Evolutionary conservation across 2,888 invertebrate species (phyloP), one percentile per base, ranked within the genome.

Genomic region (Drosophila colorata): DNA sequence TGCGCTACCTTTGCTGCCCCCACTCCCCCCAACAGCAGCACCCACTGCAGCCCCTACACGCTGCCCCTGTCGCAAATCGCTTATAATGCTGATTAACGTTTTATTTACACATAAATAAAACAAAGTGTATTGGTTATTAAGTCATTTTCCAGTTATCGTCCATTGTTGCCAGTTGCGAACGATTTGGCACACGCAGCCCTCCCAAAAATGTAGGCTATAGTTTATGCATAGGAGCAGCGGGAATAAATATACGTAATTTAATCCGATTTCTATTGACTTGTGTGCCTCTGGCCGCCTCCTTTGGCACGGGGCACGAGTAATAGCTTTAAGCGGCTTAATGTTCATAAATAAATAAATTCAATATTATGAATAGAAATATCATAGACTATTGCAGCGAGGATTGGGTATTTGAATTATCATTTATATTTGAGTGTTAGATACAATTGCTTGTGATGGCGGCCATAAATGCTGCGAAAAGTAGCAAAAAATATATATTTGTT

Each of bases 1-100:
- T 1, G 13, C 33, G 13, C 4, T 33, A 33, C 33, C 33, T 33
- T 33, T 33, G 4, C 31, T 33, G 18, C 20, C 38, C 18, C 6
- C 28, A 28, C 25, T 28, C 8, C 2, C 25, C 25, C 25, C 25
- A 8, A 28, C 38, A 5, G 3, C n/a, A n/a, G 9, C 33, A 2
- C 33, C 38, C n/a, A 3, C 47, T 0, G 13, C 14, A 8, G 7
- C 8, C 4, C 18, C 4, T 7, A 9, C 2, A 2, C 46, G 13
- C 40, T 7, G 2, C 11, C 13, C 16, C 5, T 18, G 11, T 4
- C 11, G 7, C 25, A 25, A 25, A 41, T n/a, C 56, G 31, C 49
- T 74, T 72, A 69, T 81, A 74, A 72, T 72, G 77, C 69, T 77
- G 84, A 80, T 86, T 83, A 80, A 79, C 77, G 74, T 70, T 70